Percentiles rank a stretch among this genome's conserved stretches.
Evolutionary conservation across 1,140 invertebrate genomes (phyloP).

Genomic region (Meloidogyne floridensis): DNA sequence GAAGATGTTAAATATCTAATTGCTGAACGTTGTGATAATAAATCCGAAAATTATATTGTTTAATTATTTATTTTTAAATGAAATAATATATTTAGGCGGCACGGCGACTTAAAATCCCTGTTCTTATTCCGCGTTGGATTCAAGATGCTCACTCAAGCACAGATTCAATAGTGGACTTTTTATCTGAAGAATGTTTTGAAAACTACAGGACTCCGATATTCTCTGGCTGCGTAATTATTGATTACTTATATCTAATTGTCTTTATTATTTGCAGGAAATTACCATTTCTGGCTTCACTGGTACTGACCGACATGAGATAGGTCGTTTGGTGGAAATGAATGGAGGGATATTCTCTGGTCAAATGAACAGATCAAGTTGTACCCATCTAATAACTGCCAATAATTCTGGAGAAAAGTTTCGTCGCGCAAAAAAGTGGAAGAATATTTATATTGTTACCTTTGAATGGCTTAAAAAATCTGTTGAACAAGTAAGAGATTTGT

Average conservation of each 20-base stretch:
- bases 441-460: conserved; percentile 5
- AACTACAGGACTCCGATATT: conserved; percentile 12
- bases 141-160: not conserved
- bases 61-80: not conserved
- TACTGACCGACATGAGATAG: conserved; percentile 9
- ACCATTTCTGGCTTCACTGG: conserved; percentile 25
- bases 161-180: not conserved
- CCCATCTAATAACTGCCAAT: conserved; percentile 16
- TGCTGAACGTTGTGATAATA: conserved; percentile 22
- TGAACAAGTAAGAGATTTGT: not conserved
- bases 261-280: conserved; percentile 1
- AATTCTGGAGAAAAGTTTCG: conserved; percentile 32
- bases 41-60: conserved; percentile 23
- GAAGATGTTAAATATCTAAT: conserved; percentile 23
- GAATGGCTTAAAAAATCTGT: conserved; percentile 23
- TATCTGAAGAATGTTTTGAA: not conserved
- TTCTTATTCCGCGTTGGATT: conserved; percentile 18
- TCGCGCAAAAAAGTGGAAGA: conserved; percentile 20
- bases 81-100: conserved; percentile 11
- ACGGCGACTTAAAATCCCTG: conserved; percentile 2
- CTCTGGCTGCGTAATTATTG: conserved; percentile 3
- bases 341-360: conserved; percentile 23
- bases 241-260: not conserved
- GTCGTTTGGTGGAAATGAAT: conserved; percentile 20
- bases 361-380: conserved; percentile 18